Base-by-base conservation (phyloP, 2,888 invertebrate species). In the Acronicta alni region DNA sequence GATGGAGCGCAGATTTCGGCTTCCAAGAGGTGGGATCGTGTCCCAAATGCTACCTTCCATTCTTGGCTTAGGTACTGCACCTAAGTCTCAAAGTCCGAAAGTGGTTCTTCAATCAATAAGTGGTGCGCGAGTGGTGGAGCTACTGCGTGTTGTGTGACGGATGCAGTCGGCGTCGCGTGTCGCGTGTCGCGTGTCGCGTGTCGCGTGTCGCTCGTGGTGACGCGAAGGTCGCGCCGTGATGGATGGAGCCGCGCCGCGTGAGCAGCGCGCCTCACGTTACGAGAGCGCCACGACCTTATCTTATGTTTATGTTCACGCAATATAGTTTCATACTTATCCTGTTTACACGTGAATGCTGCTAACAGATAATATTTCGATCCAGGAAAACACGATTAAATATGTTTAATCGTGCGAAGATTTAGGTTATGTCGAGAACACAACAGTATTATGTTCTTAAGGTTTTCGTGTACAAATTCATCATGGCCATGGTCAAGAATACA, bases 201-300 rank as follows among this genome's bases (percentile, higher is more conserved):
- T 17, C 37, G 44, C 26, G 35, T 15, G 52, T 20, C 44, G 26
- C 45, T 37, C 18, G 56, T 32, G 12, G 15, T 32, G 37, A 18
- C 67, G 30, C 18, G 45, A 48, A 61, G 57, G 57, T 41, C 52
- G 35, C 54, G 43, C 26, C 38, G 10, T 62, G 68, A 57, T 48
- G 35, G 57, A 62, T 55, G 53, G 20, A 30, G 12, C 18, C 42
- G 43, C 43, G 41, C 39, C 47, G 39, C 58, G 42, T 32, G 37
- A 47, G 41, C 41, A 23, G 14, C 44, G 16, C 41, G 30, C 18
- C 4, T 42, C 51, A 42, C 39, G 23, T 35, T 30, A 32, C 48
- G 23, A 16, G 23, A 16, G 10, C 20, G 12, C 16, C 30, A 4
- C 49, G 47, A 20, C n/a, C 32, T 39, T 43, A 57, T 61, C 51